Evolutionary conservation across 2,888 invertebrate species (phyloP), one percentile per base, ranked within the genome.

Genomic region (Apodemia zela): DNA sequence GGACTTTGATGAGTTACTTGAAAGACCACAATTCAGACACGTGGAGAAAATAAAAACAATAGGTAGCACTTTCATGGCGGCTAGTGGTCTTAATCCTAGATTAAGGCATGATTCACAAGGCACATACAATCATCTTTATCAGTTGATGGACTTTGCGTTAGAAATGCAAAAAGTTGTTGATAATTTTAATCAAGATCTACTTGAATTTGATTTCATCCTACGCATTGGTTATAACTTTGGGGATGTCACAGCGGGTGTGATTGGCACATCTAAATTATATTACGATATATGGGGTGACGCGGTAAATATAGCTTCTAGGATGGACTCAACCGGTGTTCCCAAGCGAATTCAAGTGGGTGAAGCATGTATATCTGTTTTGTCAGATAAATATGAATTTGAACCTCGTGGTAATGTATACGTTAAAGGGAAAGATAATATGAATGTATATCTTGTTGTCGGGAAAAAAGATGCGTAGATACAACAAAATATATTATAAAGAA

Each of bases 231-330:
- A 95, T 78, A 98, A 99, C 85, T 96, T 95, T 73, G 99, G 99
- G 0, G 98, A 98, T 73, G 98, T 99, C 0, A 98, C 98, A 0
- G 98, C 99, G 0, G 98, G 98, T 1, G 97, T 99, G 3, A 98
- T 99, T 63, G 99, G 99, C 0, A 98, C 98, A 8, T 97, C 97
- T 1, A 99, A 99, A 80, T 90, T 99, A 66, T 97, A 98, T 82
- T 99, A 98, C 76, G 99, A 99, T 82, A 99, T 99, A 74, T 99
- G 99, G 99, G 99, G 99, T 0, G 99, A 99, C 82, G 98, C 99
- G 0, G 99, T 99, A 0, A 99, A 99, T 82, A 98, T 99, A 65
- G 98, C 99, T 0, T 97, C 97, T 8, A 93, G 99, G 63, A 99
- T 99, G 99, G 99, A 99, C 84, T 97, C 98, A 0, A 99, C 98